These are phyloP conservation scores for Stenurella melanura DNA, from an alignment of 2,888 invertebrate genomes.

Conservation along the genomic window DNA sequence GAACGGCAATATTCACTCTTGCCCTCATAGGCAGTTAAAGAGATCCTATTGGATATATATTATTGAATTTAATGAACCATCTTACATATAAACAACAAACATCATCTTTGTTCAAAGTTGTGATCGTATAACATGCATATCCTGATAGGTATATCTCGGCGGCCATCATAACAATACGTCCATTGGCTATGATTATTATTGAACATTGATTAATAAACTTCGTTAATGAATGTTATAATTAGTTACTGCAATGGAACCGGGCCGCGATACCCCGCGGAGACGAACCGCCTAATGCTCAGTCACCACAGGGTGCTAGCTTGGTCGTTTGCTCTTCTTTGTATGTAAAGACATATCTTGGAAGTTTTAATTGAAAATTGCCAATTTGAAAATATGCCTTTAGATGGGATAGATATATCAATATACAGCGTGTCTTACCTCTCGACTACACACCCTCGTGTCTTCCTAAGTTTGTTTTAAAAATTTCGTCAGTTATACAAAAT, in stretches of 20 bases:
- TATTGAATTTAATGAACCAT: neutral
- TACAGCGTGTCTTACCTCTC: too few species aligned
- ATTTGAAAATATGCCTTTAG: neutral
- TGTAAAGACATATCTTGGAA: conserved; percentile 15
- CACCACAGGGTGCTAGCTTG: conserved; percentile 20
- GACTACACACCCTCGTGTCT: too few species aligned
- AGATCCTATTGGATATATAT: neutral
- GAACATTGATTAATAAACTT: conserved; percentile 74
- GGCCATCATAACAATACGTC: conserved; percentile 60
- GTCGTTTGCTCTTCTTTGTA: neutral
- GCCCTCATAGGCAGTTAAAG: neutral
- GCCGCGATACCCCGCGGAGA: conserved; percentile 36
- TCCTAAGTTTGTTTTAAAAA: too few species aligned
- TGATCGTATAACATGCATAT: neutral
- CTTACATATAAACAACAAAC: neutral
- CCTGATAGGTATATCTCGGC: conserved; percentile 11
- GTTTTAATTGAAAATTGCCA: conserved; percentile 27
- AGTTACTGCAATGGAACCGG: conserved; percentile 63
- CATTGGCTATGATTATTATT: conserved; percentile 68
- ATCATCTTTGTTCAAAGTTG: neutral
- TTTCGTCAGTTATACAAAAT: too few species aligned
- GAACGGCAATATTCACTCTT: neutral
- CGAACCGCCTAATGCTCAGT: conserved; percentile 33
- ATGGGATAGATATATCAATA: too few species aligned
- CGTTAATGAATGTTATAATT: conserved; percentile 73